Evolutionary conservation across 2,888 invertebrate genomes (phyloP).

Genomic region (Hydraecia micacea): DNA sequence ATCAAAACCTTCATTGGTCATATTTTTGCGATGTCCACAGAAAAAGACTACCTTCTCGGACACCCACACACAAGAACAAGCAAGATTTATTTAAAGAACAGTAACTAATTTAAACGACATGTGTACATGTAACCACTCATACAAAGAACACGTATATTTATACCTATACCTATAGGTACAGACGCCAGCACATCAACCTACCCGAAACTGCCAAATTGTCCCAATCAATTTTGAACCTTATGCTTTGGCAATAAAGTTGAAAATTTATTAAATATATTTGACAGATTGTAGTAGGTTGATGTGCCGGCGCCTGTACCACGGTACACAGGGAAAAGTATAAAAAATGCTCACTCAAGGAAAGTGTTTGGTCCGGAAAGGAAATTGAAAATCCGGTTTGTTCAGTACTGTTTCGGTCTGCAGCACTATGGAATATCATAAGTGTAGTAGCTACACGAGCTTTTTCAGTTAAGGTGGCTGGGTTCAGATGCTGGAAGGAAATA

Average conservation of each 20-base stretch:
- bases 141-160: not conserved
- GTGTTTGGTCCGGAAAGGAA: conserved; percentile 69
- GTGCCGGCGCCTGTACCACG: too few relatives aligned
- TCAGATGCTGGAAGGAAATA: conserved; percentile 23
- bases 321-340: conserved; percentile 52
- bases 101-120: not conserved
- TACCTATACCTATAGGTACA: too few relatives aligned
- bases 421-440: conserved; percentile 58
- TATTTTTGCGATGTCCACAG: not conserved
- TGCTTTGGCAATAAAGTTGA: too few relatives aligned
- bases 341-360: conserved; percentile 63
- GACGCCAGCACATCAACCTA: too few relatives aligned
- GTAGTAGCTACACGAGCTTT: conserved; percentile 37
- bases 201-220: too few relatives aligned
- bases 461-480: conserved; percentile 29
- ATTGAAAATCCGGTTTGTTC: conserved; percentile 71
- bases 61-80: not conserved
- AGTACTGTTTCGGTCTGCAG: conserved; percentile 59
- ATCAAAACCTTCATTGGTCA: not conserved
- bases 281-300: too few relatives aligned
- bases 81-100: conserved; percentile 6
- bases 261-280: too few relatives aligned
- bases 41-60: not conserved
- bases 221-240: too few relatives aligned
- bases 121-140: conserved; percentile 21